Evolutionary conservation across 2,888 invertebrate genomes (phyloP).

Genomic region (Drosophila fungiperda): DNA sequence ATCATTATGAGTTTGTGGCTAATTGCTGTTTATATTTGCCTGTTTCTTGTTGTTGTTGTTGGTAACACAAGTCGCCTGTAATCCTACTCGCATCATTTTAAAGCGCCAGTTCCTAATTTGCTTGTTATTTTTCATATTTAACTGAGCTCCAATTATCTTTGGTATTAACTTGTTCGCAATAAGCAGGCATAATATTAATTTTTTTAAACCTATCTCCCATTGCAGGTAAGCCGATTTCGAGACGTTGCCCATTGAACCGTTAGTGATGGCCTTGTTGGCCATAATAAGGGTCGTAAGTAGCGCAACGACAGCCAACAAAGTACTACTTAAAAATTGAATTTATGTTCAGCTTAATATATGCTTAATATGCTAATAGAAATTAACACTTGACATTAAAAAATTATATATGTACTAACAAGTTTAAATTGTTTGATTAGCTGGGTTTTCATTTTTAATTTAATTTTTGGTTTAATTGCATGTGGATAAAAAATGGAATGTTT

Average conservation of each 20-base stretch:
- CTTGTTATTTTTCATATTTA: slow-evolving; percentile 55
- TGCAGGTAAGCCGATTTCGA: slow-evolving; percentile 73
- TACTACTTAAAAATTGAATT: slow-evolving; percentile 21
- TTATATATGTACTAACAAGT: slow-evolving; percentile 4
- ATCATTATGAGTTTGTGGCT: slow-evolving; percentile 41
- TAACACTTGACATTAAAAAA: slow-evolving; percentile 8
- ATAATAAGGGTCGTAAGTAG: slow-evolving; percentile 61
- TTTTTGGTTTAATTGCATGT: not conserved
- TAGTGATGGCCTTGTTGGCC: slow-evolving; percentile 24
- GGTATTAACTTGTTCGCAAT: slow-evolving; percentile 20
- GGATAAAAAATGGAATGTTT: not conserved
- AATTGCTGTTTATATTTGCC: slow-evolving; percentile 65
- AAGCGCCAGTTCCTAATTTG: slow-evolving; percentile 10
- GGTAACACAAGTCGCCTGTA: slow-evolving; percentile 39
- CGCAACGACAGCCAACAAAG: slow-evolving; percentile 35
- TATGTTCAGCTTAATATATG: slow-evolving; percentile 11
- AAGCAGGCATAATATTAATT: slow-evolving; percentile 35
- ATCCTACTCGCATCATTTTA: slow-evolving; percentile 5
- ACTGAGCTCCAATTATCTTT: slow-evolving; percentile 61
- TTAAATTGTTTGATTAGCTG: slow-evolving; percentile 7
- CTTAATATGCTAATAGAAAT: slow-evolving; percentile 21
- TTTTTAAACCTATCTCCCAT: slow-evolving; percentile 48
- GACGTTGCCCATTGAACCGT: slow-evolving; percentile 52
- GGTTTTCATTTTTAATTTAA: too few relatives aligned
- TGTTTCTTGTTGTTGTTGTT: slow-evolving; percentile 16